phyloP scores from a whole-genome alignment of 2,113 vertebrate species.

The Dipodomys ordii region DNA sequence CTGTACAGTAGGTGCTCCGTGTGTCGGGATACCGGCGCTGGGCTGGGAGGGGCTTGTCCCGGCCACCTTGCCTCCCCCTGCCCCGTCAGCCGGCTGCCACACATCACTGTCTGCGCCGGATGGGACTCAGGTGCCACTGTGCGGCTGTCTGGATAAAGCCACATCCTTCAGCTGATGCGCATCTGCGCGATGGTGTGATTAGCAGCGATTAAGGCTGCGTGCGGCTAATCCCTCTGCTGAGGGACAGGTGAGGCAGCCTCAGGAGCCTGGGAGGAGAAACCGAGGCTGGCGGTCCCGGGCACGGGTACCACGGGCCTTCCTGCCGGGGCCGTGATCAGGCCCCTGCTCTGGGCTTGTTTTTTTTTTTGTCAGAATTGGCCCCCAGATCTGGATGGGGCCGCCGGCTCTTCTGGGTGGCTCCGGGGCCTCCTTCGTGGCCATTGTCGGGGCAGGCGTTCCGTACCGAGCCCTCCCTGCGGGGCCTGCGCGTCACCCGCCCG shows the following conservation, averaged over 20 bases:
- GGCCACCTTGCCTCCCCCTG: background rate
- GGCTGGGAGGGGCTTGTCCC: background rate
- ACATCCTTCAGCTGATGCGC: slow-evolving; percentile 72
- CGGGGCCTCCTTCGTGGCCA: background rate
- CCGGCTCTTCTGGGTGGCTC: background rate
- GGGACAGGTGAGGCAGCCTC: slow-evolving; percentile 54
- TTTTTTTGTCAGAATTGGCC: background rate
- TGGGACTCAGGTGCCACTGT: slow-evolving; percentile 18
- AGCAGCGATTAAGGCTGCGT: background rate
- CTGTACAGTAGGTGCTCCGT: background rate
- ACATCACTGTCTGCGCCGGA: background rate
- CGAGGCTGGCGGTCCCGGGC: background rate
- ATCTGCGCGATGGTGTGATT: slow-evolving; percentile 52
- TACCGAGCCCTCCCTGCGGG: background rate
- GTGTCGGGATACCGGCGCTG: background rate
- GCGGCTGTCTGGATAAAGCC: slow-evolving; percentile 60
- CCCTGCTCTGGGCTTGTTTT: background rate
- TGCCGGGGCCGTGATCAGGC: background rate
- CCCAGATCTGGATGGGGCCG: background rate
- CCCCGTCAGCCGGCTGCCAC: background rate
- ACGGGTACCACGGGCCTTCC: background rate
- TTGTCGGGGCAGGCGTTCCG: background rate
- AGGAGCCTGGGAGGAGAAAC: background rate
- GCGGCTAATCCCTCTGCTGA: slow-evolving; percentile 73
- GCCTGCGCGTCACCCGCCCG: background rate